Percentiles rank a stretch among this genome's conserved stretches.
These are phyloP conservation scores for Phalera bucephala DNA, from an alignment of 2,888 invertebrate species.

Conservation along the genomic window DNA sequence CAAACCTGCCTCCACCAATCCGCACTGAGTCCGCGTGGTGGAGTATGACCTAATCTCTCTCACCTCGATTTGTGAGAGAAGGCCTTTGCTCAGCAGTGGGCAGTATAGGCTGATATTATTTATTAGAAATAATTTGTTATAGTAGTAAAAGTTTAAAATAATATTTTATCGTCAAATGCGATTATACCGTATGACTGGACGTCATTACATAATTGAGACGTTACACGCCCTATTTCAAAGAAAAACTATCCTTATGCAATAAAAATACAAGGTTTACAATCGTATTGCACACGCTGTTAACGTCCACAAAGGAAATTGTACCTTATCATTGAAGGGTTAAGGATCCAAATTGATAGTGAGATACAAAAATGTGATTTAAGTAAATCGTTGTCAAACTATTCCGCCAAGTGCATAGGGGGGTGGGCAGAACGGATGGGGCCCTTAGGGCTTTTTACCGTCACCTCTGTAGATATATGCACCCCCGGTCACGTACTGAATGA, in stretches of 20 bases:
- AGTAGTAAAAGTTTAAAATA: too few relatives aligned
- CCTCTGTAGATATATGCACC: conserved; percentile 71
- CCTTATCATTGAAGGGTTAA: conserved; percentile 3
- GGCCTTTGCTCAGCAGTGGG: too few relatives aligned
- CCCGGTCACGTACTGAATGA: conserved; percentile 78
- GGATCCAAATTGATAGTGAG: conserved; percentile 12
- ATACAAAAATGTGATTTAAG: conserved; percentile 18
- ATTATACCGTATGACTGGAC: conserved; percentile 57
- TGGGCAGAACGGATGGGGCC: conserved; percentile 37
- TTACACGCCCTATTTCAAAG: conserved; percentile 30
- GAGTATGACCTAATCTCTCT: too few relatives aligned
- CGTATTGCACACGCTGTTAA: conserved; percentile 7
- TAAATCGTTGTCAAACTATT: conserved; percentile 27
- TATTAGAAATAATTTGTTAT: too few relatives aligned
- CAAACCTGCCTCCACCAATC: too few relatives aligned
- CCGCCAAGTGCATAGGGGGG: conserved; percentile 18
- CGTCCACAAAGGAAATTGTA: not conserved
- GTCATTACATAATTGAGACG: conserved; percentile 61
- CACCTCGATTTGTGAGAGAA: too few relatives aligned
- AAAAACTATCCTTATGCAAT: conserved; percentile 16
- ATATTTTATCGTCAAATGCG: conserved; percentile 51
- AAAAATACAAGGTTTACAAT: conserved; percentile 14
- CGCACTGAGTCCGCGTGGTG: too few relatives aligned
- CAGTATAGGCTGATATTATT: too few relatives aligned
- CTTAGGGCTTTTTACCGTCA: conserved; percentile 73